Conservation (phyloP, 2,113 vertebrate species). For the Rhinoderma darwinii region DNA sequence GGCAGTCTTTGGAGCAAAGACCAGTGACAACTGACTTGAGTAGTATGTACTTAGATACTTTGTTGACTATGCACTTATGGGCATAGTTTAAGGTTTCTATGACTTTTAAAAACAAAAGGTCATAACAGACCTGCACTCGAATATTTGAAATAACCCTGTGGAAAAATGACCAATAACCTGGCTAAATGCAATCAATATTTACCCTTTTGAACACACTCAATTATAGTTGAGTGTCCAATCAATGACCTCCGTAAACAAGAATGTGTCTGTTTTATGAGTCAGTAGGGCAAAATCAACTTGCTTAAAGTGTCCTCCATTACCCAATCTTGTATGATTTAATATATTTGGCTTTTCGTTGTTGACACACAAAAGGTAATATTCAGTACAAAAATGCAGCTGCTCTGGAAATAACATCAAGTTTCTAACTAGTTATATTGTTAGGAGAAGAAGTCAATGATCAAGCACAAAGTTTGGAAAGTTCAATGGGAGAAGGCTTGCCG, state of each 20-base stretch:
- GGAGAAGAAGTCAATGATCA: constrained; percentile 70
- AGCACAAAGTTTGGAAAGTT: constrained; percentile 70
- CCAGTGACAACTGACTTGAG: constrained; percentile 72
- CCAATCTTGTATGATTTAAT: constrained; percentile 68
- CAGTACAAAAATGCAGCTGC: constrained; percentile 73
- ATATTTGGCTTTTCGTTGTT: constrained; percentile 74
- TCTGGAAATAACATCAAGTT: constrained; percentile 75
- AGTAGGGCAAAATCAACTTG: constrained; percentile 70
- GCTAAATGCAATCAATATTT: constrained; percentile 67
- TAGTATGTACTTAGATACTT: constrained; percentile 62
- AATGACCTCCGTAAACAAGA: constrained; percentile 66
- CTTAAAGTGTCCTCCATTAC: constrained; percentile 72
- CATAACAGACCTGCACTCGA: constrained; percentile 64
- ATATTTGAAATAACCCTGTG: constrained; percentile 60
- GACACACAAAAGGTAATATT: constrained; percentile 71
- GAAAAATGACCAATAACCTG: constrained; percentile 67
- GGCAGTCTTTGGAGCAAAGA: constrained; percentile 82
- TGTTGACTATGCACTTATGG: constrained; percentile 64
- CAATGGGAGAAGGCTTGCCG: constrained; percentile 70
- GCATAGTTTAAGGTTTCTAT: constrained; percentile 68
- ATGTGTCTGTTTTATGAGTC: constrained; percentile 61
- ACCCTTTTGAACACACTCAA: constrained; percentile 43
- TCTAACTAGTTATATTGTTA: constrained; percentile 69
- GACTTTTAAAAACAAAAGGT: constrained; percentile 64
- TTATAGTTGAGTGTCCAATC: constrained; percentile 62